A percentile compares a stretch with the other conserved stretches of the same genome.
Conservation (phyloP, 2,797 vertebrate genomes). For the Lycodopsis pacificus region DNA sequence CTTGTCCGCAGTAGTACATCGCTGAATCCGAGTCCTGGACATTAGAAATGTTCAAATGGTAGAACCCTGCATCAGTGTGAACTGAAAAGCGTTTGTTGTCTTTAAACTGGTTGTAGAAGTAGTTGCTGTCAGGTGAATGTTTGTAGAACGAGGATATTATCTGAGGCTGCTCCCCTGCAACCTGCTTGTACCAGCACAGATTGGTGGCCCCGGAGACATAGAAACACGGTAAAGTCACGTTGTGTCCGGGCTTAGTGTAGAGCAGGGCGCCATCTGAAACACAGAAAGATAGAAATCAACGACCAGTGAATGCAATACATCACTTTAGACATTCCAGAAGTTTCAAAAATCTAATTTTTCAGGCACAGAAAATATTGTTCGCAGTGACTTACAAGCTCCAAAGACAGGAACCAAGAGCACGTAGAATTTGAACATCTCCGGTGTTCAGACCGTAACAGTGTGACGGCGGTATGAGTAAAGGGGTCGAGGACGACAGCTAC, state of each 20-base stretch:
- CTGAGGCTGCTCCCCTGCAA: constrained; percentile 44
- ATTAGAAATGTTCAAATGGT: constrained; percentile 51
- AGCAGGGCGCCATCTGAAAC: constrained; percentile 52
- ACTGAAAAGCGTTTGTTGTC: constrained; percentile 35
- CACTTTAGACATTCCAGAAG: neutral
- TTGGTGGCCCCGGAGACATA: neutral
- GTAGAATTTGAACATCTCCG: constrained; percentile 40
- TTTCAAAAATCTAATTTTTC: neutral
- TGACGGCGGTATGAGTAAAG: constrained; percentile 4
- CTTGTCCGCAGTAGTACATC: constrained; percentile 57
- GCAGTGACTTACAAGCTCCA: constrained; percentile 36
- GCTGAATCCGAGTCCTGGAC: constrained; percentile 49
- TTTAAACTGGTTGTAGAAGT: constrained; percentile 31
- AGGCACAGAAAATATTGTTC: neutral
- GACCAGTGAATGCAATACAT: too few species aligned
- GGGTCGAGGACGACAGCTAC: constrained; percentile 1
- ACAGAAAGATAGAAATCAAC: neutral
- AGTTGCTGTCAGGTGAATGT: accelerated
- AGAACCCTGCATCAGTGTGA: neutral
- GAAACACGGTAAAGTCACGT: constrained; percentile 56
- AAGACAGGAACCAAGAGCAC: constrained; percentile 23
- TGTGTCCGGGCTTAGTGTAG: constrained; percentile 36
- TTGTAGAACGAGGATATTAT: constrained; percentile 40
- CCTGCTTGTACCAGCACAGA: constrained; percentile 64
- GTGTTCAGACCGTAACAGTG: constrained; percentile 10